Evolutionary conservation across 2,888 invertebrate genomes (phyloP), one percentile per base, ranked within the genome.

Genomic region (Ephialtes manifestator): DNA sequence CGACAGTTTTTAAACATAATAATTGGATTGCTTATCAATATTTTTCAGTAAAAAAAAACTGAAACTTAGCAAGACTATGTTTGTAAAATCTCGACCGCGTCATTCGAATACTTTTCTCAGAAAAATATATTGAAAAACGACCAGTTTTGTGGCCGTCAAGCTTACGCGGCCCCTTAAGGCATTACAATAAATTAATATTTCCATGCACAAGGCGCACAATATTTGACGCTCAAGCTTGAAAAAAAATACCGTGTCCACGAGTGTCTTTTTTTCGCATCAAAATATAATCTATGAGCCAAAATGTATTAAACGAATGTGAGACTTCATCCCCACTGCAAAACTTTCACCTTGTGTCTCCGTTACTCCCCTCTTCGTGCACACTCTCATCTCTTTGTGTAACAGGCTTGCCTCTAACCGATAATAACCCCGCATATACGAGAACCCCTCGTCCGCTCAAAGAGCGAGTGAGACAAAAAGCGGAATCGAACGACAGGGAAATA

Each of bases 381-480:
- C 67, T 82, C 65, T 78, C 78, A 60, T 78, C 72, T 74, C 83
- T 78, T 83, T 83, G 78, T 83, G 83, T 60, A 72, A 78, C 83
- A 78, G 65, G 71, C 63, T 55, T 65, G 65, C 63, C 82, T 51
- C 78, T 83, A 78, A 83, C 78, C 83, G 74, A 83, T 78, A 83
- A 83, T 78, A 83, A 83, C 67, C 74, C 51, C 68, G 68, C 48
- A 72, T 60, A 60, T 48, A 48, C 72, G 51, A 74, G 68, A 60
- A 46, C 71, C 77, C 67, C 68, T 60, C 68, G 58, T 65, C 24
- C 35, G 58, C 39, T 18, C 24, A 48, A 48, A 11, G 46, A 65
- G 35, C 39, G n/a, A 76, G 39, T 43, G 18, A 63, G 63, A 70
- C 20, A 39, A 48, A 63, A 60, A 63, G 31, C 28, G 48, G 43